These are phyloP conservation scores for Hecatera dysodea DNA, from an alignment of 2,888 invertebrate species.

Conservation along the genomic window DNA sequence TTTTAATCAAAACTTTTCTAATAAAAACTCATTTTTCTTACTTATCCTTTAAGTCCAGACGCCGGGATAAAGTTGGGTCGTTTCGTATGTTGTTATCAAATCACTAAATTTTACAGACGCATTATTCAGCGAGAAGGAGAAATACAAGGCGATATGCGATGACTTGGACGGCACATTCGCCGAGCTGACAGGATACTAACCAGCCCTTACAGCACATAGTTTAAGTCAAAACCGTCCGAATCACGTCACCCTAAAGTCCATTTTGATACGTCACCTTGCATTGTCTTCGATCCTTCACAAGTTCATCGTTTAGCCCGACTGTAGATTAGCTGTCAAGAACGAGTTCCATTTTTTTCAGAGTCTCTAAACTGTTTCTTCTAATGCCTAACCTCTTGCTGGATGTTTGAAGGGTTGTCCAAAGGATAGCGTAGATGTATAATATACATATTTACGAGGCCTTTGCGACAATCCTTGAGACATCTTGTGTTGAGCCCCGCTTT, in stretches of 20 bases:
- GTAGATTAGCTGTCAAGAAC: constrained; percentile 57
- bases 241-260: constrained; percentile 71
- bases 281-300: constrained; percentile 46
- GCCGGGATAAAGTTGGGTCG: constrained; percentile 50
- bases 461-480: constrained; percentile 76
- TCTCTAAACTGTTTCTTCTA: constrained; percentile 70
- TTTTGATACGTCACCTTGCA: constrained; percentile 70
- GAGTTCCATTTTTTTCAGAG: constrained; percentile 59
- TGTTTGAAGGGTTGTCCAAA: constrained; percentile 76
- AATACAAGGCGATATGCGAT: constrained; percentile 99
- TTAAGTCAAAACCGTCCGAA: constrained; percentile 83
- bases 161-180: constrained; percentile 99
- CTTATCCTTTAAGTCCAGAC: constrained; percentile 49
- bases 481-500: constrained; percentile 81
- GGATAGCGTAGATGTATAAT: constrained; percentile 52
- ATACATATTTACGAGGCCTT: constrained; percentile 56
- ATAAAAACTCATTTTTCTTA: constrained; percentile 64
- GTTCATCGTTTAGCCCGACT: constrained; percentile 56
- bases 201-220: constrained; percentile 81
- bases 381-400: constrained; percentile 73
- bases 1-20: constrained; percentile 76
- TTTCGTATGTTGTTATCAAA: constrained; percentile 79
- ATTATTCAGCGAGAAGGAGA: constrained; percentile 96
- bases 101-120: constrained; percentile 93
- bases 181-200: constrained; percentile 99